Evolutionary conservation across 2,797 vertebrate genomes (phyloP).

Genomic region (Mastacembelus armatus): DNA sequence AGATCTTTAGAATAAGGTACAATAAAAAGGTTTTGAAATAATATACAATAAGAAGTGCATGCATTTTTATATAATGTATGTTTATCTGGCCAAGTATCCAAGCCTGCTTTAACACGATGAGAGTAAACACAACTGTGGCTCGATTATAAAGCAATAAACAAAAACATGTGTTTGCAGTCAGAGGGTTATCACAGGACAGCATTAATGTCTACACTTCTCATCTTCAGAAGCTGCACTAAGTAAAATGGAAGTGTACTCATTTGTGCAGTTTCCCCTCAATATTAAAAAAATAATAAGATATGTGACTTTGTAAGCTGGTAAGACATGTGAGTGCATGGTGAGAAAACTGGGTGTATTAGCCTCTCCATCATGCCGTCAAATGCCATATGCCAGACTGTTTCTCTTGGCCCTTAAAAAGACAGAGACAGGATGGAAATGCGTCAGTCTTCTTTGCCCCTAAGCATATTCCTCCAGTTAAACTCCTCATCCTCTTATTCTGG

Average conservation of each 20-base stretch:
- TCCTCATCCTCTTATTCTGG: slow-evolving; percentile 38
- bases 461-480: slow-evolving; percentile 54
- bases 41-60: not conserved
- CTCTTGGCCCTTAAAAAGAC: slow-evolving; percentile 71
- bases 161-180: slow-evolving; percentile 21
- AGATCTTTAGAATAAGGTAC: not conserved
- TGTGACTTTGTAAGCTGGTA: slow-evolving; percentile 11
- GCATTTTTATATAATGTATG: too few relatives aligned
- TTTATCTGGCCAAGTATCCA: not conserved
- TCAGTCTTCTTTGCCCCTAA: slow-evolving; percentile 55
- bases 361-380: slow-evolving; percentile 69
- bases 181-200: not conserved
- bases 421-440: slow-evolving; percentile 59
- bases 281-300: slow-evolving; percentile 15
- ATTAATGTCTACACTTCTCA: slow-evolving; percentile 14
- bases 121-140: slow-evolving; percentile 6
- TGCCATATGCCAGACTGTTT: slow-evolving; percentile 78
- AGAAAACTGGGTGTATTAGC: slow-evolving; percentile 55
- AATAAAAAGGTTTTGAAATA: slow-evolving; percentile 12
- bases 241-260: slow-evolving; percentile 28
- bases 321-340: slow-evolving; percentile 31
- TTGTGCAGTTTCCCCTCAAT: slow-evolving; percentile 22
- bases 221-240: slow-evolving; percentile 3
- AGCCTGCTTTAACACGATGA: not conserved
- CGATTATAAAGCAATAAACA: not conserved